A percentile compares a stretch with the other conserved stretches of the same genome.
Conservation (phyloP, 2,113 vertebrate species). For the Prolemur simus region DNA sequence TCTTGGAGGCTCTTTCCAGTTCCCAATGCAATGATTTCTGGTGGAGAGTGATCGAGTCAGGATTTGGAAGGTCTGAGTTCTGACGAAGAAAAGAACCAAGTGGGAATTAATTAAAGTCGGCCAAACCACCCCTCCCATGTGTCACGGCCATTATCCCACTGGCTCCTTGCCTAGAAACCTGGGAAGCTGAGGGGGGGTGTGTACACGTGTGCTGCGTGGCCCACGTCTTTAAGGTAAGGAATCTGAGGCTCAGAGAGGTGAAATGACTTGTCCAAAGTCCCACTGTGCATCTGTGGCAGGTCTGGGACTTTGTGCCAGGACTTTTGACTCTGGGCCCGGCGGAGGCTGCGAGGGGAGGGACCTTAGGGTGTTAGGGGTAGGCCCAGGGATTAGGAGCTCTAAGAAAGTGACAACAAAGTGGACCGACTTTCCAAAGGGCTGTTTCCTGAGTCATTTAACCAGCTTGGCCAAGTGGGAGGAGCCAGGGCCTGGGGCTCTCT, state of each 20-base stretch:
- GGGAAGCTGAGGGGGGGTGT: neutral
- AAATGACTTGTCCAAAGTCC: neutral
- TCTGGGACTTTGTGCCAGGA: neutral
- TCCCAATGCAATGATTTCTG: neutral
- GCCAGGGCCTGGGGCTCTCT: neutral
- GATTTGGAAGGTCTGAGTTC: conserved; percentile 35
- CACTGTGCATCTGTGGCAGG: neutral
- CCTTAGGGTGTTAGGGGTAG: neutral
- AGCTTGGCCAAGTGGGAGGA: neutral
- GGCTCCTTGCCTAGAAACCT: neutral
- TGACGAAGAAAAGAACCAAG: neutral
- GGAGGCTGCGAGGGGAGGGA: neutral
- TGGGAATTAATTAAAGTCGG: neutral
- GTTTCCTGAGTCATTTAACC: neutral
- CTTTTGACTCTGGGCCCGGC: neutral
- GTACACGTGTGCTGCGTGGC: neutral
- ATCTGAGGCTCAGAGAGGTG: neutral
- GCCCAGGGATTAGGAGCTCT: neutral
- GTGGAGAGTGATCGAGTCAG: neutral
- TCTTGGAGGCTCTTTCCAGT: neutral
- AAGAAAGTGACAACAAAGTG: neutral
- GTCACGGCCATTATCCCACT: neutral
- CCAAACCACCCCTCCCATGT: neutral
- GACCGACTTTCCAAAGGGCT: neutral
- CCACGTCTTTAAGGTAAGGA: neutral